Evolutionary conservation across 1,140 invertebrate species (phyloP), one percentile per base, ranked within the genome.

Genomic region (Caenorhabditis elegans): DNA sequence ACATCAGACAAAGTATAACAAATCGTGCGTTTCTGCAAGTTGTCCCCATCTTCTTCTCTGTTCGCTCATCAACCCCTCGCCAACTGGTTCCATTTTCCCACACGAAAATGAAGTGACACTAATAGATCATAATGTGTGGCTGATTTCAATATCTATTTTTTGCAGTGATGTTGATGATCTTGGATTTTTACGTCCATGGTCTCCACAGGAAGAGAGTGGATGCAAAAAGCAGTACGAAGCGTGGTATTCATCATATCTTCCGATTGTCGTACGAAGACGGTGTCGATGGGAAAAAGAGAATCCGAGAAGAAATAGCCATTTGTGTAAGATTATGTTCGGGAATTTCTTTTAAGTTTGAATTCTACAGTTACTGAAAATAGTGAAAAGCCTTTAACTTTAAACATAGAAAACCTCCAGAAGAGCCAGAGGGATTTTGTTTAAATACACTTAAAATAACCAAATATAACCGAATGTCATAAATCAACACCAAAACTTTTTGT

Each of bases 91-190:
- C 19, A 5, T 19, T 55, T 55, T 55, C 53, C 53, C 53, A 60
- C 53, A 26, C 24, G 24, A 8, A 24, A 4, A 51, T 51, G 13
- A n/a, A 60, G 53, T 31, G 26, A 60, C 19, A 60, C 2, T 11
- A 24, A 53, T 53, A 6, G 11, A 53, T 60, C 53, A 60, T 34
- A 17, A 31, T 17, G 13, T 15, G 15, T 43, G 39, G 6, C 15
- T 43, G 15, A 43, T 8, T 43, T 8, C 39, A 15, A 43, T 43
- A 8, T 43, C 17, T 5, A 19, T 70, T 28, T 46, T 39, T 79
- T 79, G 51, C 53, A 79, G 78, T 79, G 78, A 53, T 46, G 78
- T 79, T 15, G 78, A 79, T 65, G 78, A 79, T 79, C 51, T 79
- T 34, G 78, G 78, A 28, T 79, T 79, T 24, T 10, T 65, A 10